phyloP scores from a whole-genome alignment of 2,888 invertebrate species.

The Stegophylla sp. region DNA sequence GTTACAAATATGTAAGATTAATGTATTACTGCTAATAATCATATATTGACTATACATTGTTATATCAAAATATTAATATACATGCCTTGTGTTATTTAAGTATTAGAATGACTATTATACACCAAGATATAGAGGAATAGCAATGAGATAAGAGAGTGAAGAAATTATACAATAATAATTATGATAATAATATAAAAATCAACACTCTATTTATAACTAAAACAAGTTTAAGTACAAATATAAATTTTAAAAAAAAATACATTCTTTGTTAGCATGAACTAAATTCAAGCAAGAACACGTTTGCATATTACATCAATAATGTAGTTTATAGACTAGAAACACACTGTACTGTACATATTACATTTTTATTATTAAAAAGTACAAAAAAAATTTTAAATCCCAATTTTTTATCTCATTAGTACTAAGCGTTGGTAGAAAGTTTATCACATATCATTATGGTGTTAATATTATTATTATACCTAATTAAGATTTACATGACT shows the following conservation, averaged over 20 bases:
- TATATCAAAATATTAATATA: too few relatives aligned
- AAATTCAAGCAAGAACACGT: too few relatives aligned
- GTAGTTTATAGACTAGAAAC: slow-evolving; percentile 44
- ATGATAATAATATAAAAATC: not conserved
- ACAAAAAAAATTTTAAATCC: slow-evolving; percentile 30
- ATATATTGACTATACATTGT: too few relatives aligned
- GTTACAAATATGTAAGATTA: too few relatives aligned
- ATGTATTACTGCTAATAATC: too few relatives aligned
- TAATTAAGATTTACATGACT: not conserved
- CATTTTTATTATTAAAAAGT: slow-evolving; percentile 1
- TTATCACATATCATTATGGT: slow-evolving; percentile 53
- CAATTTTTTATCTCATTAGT: slow-evolving; percentile 14
- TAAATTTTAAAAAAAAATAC: slow-evolving; percentile 15
- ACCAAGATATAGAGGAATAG: too few relatives aligned
- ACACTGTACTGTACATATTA: slow-evolving; percentile 42
- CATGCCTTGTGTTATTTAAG: too few relatives aligned
- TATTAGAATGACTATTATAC: too few relatives aligned
- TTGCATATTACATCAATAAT: slow-evolving; percentile 7
- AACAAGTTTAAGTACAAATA: slow-evolving; percentile 20
- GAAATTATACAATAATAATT: too few relatives aligned
- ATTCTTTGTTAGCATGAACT: not conserved
- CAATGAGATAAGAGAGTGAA: too few relatives aligned
- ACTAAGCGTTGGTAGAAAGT: slow-evolving; percentile 39
- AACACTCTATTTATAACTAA: slow-evolving; percentile 14
- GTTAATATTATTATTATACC: slow-evolving; percentile 24